Percentiles rank a stretch among this genome's conserved stretches.
Conservation (phyloP, 2,113 vertebrate species). For the Heptranchias perlo region DNA sequence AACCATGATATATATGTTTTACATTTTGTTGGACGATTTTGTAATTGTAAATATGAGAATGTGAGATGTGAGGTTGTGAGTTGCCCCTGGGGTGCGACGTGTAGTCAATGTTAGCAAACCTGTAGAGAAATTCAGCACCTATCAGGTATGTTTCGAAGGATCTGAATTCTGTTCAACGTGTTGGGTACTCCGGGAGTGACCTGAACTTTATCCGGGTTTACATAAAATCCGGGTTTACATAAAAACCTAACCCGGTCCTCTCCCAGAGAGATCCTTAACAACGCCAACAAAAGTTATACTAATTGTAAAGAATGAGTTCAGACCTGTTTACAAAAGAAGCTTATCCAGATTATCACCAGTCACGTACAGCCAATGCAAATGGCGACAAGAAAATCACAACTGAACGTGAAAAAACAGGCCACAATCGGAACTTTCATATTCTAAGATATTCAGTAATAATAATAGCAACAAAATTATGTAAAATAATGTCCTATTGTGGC, state of each 20-base stretch:
- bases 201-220: not conserved
- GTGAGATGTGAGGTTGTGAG: not conserved
- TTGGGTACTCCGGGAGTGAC: not conserved
- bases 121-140: not conserved
- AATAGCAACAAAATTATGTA: too few species aligned
- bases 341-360: not conserved
- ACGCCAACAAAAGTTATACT: not conserved
- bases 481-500: not conserved
- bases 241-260: not conserved
- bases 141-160: not conserved
- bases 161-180: not conserved
- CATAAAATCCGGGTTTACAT: not conserved
- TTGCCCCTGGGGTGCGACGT: not conserved
- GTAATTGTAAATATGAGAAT: too few species aligned
- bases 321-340: not conserved
- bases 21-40: not conserved
- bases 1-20: not conserved
- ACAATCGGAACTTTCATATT: not conserved
- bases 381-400: not conserved
- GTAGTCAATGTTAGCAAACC: not conserved
- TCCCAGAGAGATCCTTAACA: not conserved
- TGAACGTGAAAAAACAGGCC: not conserved
- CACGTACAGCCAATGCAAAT: too few species aligned
- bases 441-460: not conserved
- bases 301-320: not conserved